Evolutionary conservation across 2,888 invertebrate genomes (phyloP), one percentile per base, ranked within the genome.

Genomic region (Epinotia bilunana): DNA sequence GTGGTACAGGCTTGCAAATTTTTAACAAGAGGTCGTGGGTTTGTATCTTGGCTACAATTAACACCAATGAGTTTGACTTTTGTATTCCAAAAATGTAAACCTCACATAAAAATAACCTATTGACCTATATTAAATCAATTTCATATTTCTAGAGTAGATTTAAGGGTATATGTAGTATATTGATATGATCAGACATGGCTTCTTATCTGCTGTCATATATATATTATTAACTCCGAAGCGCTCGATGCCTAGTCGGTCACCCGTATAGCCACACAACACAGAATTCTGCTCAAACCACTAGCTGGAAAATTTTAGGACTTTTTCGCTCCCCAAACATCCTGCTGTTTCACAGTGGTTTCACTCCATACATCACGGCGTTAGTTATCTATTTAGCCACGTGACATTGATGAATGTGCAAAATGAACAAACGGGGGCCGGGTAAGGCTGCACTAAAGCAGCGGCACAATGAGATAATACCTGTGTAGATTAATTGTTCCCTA

Each of bases 361-460:
- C 86, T 87, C 86, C 89, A 90, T 90, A 90, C 87, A 90, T 90
- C 90, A 90, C 89, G 86, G 87, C 83, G 88, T 87, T 88, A 88
- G 89, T 88, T 90, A 88, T 90, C 90, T 90, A 88, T 89, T 88
- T 88, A 86, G 86, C 83, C 80, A 81, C 82, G 82, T 90, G 90
- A 90, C 90, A 83, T 85, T 90, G 89, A 90, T 88, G 86, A 89
- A 90, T 90, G 90, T 86, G 84, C 83, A 83, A 74, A 85, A 82
- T 84, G 85, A 86, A 85, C 81, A 78, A 80, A 78, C 82, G 82
- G 83, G 82, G 81, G 83, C 81, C 80, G 81, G 79, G 79, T 79
- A 78, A 76, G 80, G 57, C 76, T 82, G 81, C 81, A 82, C 82
- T 86, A 86, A 86, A 83, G 81, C 81, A 77, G 78, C 69, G 73